Base-by-base conservation (phyloP, 2,113 vertebrate genomes). In the Puntigrus tetrazona region DNA sequence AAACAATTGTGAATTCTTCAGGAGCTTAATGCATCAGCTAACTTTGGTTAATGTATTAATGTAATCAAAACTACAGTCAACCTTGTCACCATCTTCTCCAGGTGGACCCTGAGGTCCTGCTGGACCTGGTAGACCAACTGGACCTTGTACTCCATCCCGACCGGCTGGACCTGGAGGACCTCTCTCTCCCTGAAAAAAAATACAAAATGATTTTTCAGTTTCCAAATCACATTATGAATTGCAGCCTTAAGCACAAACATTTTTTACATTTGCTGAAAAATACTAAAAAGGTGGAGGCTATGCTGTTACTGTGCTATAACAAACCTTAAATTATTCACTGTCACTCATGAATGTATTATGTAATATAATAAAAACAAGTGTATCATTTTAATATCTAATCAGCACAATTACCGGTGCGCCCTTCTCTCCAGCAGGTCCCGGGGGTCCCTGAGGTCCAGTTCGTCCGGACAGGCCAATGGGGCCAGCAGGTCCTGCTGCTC, bases 71-170 rank as follows among this genome's bases (percentile, higher is more conserved):
- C 4, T 1, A 10, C 38, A 16, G 89, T 91, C 85, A 29, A 98
- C 98, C 96, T 99, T 99, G 93, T 99, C 97, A 80, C 98, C 98
- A 1, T 99, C 98, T 91, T 99, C 98, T 92, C 98, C 98, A 0
- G 98, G 97, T 86, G 97, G 97, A 25, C 98, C 98, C 34, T 97
- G 97, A 7, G 98, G 96, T 67, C 98, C 98, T 7, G 97, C 95
- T 34, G 98, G 97, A 14, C 98, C 98, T 0, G 98, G 98, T 72
- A 99, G 95, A 87, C 97, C 98, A 14, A 99, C 98, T 7, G 98
- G 97, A 85, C 98, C 98, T 89, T 99, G 98, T 34, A 99, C 92
- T 50, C 98, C 98, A 78, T 99, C 98, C 79, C 97, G 95, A 75
- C 98, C 98, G 59, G 98, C 97, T 11, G 98, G 97, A 83, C 98